phyloP scores from a whole-genome alignment of 2,113 vertebrate genomes.

The Callopanchax toddi region DNA sequence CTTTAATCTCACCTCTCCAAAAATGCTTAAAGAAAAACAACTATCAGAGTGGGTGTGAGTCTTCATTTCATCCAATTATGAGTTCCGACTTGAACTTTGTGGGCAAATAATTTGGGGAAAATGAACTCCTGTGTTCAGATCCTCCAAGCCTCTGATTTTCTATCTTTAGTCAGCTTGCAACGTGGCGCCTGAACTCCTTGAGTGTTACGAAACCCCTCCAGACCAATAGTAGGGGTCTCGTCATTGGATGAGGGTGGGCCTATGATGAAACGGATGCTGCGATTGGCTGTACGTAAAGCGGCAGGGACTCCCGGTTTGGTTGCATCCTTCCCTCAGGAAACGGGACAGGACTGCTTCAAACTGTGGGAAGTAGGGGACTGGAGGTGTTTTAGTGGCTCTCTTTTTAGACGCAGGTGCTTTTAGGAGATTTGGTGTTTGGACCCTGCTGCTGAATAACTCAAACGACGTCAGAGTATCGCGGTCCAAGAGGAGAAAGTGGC shows the following conservation, averaged over 20 bases:
- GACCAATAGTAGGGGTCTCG: slow-evolving; percentile 67
- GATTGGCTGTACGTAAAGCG: slow-evolving; percentile 71
- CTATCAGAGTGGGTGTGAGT: too few relatives aligned
- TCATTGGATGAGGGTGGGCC: neutral
- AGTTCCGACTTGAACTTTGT: too few relatives aligned
- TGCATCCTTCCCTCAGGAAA: slow-evolving; percentile 38
- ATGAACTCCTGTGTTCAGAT: too few relatives aligned
- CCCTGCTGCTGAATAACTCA: neutral
- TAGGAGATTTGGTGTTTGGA: neutral
- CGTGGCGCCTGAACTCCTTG: slow-evolving; percentile 80
- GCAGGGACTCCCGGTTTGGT: slow-evolving; percentile 56
- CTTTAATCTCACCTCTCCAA: too few relatives aligned
- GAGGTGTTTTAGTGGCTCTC: slow-evolving; percentile 6
- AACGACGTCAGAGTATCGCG: neutral
- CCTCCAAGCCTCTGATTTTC: neutral
- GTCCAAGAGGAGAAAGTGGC: neutral
- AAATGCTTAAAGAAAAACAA: too few relatives aligned
- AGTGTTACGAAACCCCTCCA: slow-evolving; percentile 31
- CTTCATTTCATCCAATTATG: too few relatives aligned
- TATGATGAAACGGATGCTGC: slow-evolving; percentile 16
- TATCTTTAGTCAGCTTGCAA: slow-evolving; percentile 63
- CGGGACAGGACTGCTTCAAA: slow-evolving; percentile 43
- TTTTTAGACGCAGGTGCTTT: slow-evolving; percentile 1
- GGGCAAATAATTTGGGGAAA: too few relatives aligned
- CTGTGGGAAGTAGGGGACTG: neutral